A percentile compares a stretch with the other conserved stretches of the same genome.
phyloP scores from a whole-genome alignment of 1,140 invertebrate genomes.

The Procambarus clarkii region DNA sequence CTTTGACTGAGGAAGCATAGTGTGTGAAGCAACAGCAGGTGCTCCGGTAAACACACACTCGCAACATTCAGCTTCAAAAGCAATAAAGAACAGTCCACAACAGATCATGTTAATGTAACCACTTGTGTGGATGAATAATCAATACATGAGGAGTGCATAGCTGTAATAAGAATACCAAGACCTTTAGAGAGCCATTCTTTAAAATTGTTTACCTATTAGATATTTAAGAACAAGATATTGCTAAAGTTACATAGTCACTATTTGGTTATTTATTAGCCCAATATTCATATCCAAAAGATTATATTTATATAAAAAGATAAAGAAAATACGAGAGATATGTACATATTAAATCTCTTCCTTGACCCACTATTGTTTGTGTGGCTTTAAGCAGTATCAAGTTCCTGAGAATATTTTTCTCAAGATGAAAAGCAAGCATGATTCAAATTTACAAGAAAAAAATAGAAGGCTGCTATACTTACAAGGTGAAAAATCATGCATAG shows the following conservation, averaged over 20 bases:
- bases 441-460: not conserved
- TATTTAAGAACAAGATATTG: not conserved
- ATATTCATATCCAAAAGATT: not conserved
- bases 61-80: not conserved
- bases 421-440: not conserved
- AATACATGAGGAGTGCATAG: not conserved
- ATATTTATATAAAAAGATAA: not conserved
- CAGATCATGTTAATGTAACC: not conserved
- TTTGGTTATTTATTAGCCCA: not conserved
- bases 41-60: not conserved
- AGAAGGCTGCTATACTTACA: not conserved
- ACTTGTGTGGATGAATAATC: not conserved
- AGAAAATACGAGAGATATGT: not conserved
- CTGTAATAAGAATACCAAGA: slow-evolving; percentile 6
- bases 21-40: not conserved
- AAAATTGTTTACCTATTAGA: not conserved
- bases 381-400: not conserved
- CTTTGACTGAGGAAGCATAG: not conserved
- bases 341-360: not conserved
- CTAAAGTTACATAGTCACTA: not conserved
- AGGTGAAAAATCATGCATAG: not conserved
- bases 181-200: not conserved
- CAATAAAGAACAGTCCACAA: not conserved
- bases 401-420: not conserved
- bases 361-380: not conserved